A percentile compares a stretch with the other conserved stretches of the same genome.
Conservation (phyloP, 1,140 invertebrate genomes). For the Lepeophtheirus salmonis region DNA sequence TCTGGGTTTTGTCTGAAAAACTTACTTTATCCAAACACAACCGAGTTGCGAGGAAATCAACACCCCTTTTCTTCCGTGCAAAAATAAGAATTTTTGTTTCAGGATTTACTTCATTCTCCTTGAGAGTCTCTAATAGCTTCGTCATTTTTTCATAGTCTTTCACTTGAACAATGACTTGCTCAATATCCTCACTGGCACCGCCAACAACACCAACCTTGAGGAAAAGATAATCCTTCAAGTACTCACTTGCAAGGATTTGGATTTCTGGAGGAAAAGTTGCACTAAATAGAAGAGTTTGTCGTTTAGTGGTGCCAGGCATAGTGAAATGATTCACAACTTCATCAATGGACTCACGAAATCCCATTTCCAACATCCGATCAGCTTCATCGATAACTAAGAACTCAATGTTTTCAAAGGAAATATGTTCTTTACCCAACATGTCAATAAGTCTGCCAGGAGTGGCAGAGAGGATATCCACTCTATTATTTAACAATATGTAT, state of each 20-base stretch:
- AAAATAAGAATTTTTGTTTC: constrained; percentile 59
- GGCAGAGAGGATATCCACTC: constrained; percentile 71
- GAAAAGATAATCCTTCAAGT: constrained; percentile 46
- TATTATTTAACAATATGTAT: constrained; percentile 46
- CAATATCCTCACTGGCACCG: constrained; percentile 73
- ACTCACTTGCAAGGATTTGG: constrained; percentile 27
- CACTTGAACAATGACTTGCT: constrained; percentile 58
- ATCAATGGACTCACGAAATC: constrained; percentile 54
- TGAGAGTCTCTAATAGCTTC: constrained; percentile 33
- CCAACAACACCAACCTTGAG: constrained; percentile 67
- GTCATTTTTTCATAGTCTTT: constrained; percentile 47
- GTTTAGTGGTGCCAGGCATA: constrained; percentile 43
- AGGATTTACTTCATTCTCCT: constrained; percentile 10
- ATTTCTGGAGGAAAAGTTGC: constrained; percentile 82
- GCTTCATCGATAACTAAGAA: constrained; percentile 84
- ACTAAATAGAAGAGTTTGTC: constrained; percentile 72
- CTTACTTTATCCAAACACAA: constrained; percentile 42
- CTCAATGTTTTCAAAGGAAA: constrained; percentile 55
- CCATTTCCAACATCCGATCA: constrained; percentile 83
- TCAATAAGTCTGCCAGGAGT: constrained; percentile 87
- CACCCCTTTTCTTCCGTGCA: constrained; percentile 67
- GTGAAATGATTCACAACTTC: constrained; percentile 49
- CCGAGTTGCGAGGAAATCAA: constrained; percentile 64
- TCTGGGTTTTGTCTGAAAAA: too few species aligned
- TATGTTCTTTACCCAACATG: constrained; percentile 70